A percentile compares a stretch with the other conserved stretches of the same genome.
Evolutionary conservation across 2,113 vertebrate genomes (phyloP).

Genomic region (Sylvilagus bachmani): DNA sequence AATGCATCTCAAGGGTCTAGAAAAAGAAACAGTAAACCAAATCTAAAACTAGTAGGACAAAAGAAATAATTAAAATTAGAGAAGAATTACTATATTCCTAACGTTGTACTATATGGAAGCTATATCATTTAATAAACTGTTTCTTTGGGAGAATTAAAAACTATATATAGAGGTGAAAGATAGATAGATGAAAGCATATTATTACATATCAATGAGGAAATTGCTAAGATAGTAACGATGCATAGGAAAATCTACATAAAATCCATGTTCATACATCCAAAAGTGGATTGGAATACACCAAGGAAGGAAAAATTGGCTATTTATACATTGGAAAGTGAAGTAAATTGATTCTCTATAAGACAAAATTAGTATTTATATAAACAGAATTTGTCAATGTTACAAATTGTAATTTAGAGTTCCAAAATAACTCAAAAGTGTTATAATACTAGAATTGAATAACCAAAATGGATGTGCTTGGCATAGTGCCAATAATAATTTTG

Average conservation of each 20-base stretch:
- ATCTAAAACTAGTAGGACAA: too few species aligned
- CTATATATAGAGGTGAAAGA: too few species aligned
- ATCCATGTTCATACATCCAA: not conserved
- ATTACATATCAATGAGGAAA: not conserved
- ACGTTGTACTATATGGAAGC: too few species aligned
- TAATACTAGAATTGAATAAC: slow-evolving; percentile 3
- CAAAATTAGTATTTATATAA: not conserved
- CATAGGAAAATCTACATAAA: not conserved
- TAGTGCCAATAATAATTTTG: not conserved
- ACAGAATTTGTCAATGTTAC: slow-evolving; percentile 7
- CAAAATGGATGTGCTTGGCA: not conserved
- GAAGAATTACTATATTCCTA: too few species aligned
- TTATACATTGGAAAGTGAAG: not conserved
- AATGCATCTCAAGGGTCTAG: too few species aligned
- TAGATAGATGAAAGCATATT: not conserved
- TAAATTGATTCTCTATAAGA: slow-evolving; percentile 16
- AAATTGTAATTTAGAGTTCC: slow-evolving; percentile 52
- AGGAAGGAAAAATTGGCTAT: not conserved
- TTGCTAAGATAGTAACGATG: not conserved
- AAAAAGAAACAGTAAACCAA: too few species aligned
- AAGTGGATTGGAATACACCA: not conserved
- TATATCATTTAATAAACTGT: too few species aligned
- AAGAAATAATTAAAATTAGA: too few species aligned
- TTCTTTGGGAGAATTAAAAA: too few species aligned
- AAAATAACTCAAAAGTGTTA: slow-evolving; percentile 20